These are phyloP conservation scores for Bufo bufo DNA, from an alignment of 2,113 vertebrate species.

Conservation along the genomic window DNA sequence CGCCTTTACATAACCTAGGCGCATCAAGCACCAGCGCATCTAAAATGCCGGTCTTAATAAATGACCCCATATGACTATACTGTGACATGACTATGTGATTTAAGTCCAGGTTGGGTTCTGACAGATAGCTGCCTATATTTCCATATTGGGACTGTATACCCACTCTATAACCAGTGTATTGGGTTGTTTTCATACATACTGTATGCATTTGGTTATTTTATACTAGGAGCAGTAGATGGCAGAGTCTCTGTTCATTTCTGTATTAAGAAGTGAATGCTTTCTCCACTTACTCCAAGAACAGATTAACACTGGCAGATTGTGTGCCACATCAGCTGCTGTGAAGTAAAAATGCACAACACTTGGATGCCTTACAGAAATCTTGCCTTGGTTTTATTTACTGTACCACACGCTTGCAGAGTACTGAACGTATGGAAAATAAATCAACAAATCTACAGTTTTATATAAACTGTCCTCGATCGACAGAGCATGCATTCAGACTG, in stretches of 20 bases:
- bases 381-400: constrained; percentile 1
- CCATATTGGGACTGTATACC: too few species aligned
- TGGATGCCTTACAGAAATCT: not conserved
- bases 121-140: too few species aligned
- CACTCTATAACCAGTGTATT: too few species aligned
- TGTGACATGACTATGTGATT: too few species aligned
- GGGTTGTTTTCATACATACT: too few species aligned
- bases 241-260: not conserved
- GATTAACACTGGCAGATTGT: constrained; percentile 4
- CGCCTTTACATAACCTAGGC: too few species aligned
- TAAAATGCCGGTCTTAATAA: too few species aligned
- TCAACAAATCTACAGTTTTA: not conserved
- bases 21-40: too few species aligned
- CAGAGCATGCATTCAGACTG: not conserved
- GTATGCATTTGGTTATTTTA: not conserved
- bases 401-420: not conserved
- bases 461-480: not conserved
- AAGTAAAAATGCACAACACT: not conserved
- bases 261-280: constrained; percentile 12
- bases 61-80: too few species aligned
- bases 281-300: not conserved
- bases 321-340: not conserved
- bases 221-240: not conserved
- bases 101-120: too few species aligned
- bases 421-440: not conserved